Conservation (phyloP, 2,888 invertebrate genomes). For the Dorcus parallelipipedus region DNA sequence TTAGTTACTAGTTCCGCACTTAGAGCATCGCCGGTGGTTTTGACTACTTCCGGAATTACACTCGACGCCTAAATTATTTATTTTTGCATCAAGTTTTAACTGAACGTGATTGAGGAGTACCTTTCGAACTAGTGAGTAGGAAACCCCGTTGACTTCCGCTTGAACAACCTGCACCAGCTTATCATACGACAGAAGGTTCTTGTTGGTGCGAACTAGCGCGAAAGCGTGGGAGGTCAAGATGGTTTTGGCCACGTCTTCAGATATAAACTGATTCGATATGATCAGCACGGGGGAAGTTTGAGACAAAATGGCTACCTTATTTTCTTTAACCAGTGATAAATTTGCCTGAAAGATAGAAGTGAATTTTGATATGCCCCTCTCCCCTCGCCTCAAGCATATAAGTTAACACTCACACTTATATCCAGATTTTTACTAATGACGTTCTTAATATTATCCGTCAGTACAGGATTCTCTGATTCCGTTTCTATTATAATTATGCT, state of each 20-base stretch:
- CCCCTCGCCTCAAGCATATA: not conserved
- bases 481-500: conserved; percentile 41
- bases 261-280: conserved; percentile 35
- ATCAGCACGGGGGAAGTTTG: conserved; percentile 40
- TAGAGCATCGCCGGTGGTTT: conserved; percentile 37
- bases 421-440: conserved; percentile 35
- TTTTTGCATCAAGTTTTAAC: no score
- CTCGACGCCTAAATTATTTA: conserved; percentile 13
- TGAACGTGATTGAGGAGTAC: conserved; percentile 23
- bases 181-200: conserved; percentile 23
- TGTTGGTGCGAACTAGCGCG: conserved; percentile 32
- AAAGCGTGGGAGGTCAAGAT: conserved; percentile 37
- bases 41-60: conserved; percentile 28
- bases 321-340: conserved; percentile 33
- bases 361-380: no score
- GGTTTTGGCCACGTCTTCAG: conserved; percentile 36
- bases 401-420: conserved; percentile 33
- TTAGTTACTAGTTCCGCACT: conserved; percentile 38
- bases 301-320: conserved; percentile 37
- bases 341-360: conserved; percentile 31
- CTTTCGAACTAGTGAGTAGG: conserved; percentile 40
- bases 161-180: conserved; percentile 33
- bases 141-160: conserved; percentile 30
- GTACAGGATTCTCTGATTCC: conserved; percentile 30
- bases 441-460: conserved; percentile 34